These are phyloP conservation scores for Trypoxylon attenuatum DNA, from an alignment of 2,888 invertebrate species.

Conservation along the genomic window DNA sequence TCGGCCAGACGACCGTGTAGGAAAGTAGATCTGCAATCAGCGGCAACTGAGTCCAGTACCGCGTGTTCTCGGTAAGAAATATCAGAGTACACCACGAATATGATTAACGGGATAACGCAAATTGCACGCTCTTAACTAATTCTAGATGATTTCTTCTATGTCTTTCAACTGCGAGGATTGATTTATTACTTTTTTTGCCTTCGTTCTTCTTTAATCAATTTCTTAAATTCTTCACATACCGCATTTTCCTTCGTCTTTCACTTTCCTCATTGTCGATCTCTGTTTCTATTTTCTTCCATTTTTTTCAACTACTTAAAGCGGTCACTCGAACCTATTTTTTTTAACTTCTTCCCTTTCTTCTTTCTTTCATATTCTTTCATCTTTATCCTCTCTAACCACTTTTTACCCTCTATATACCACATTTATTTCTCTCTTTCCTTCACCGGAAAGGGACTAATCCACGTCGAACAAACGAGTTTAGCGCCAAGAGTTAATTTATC, in stretches of 20 bases:
- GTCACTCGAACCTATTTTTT: no score
- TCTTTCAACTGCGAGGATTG: not conserved
- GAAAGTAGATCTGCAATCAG: constrained; percentile 17
- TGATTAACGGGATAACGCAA: not conserved
- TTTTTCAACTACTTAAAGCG: no score
- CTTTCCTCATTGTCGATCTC: no score
- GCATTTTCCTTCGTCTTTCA: no score
- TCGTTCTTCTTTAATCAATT: not conserved
- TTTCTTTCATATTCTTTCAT: no score
- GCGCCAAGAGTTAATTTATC: not conserved
- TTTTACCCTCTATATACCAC: no score
- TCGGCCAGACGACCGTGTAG: constrained; percentile 7
- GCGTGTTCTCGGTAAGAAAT: not conserved
- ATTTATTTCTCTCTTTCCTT: no score
- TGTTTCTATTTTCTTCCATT: no score
- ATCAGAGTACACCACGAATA: no score
- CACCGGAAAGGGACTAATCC: not conserved
- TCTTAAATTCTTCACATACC: no score
- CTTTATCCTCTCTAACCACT: no score
- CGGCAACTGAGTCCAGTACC: constrained; percentile 1
- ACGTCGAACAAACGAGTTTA: not conserved
- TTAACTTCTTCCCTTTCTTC: no score
- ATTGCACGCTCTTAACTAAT: constrained; percentile 6
- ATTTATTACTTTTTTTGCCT: constrained; percentile 10
- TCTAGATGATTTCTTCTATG: constrained; percentile 13